phyloP scores from a whole-genome alignment of 2,113 vertebrate genomes.

The Sylvicapra grimmia region DNA sequence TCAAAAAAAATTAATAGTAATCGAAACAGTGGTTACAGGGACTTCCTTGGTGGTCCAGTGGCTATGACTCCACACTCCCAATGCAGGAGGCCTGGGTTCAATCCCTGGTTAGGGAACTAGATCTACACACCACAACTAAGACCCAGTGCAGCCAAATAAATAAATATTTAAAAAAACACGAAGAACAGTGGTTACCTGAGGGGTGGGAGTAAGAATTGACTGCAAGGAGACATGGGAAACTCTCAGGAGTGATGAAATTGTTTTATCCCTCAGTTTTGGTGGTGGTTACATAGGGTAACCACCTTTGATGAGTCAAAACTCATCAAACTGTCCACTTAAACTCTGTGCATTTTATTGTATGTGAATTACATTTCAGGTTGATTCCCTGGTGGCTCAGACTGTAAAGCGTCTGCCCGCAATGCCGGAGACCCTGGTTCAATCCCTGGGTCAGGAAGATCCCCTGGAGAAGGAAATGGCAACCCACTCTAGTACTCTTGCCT shows the following conservation, averaged over 20 bases:
- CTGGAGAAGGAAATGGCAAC: no score
- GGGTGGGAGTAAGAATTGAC: background rate
- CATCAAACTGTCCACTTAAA: background rate
- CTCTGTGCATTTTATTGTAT: background rate
- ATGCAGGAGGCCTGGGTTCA: background rate
- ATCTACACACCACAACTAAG: background rate
- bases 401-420: no score
- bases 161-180: background rate
- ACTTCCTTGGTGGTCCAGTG: background rate
- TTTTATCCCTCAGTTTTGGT: background rate
- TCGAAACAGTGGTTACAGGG: background rate
- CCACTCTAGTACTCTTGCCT: no score
- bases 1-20: background rate
- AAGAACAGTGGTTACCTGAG: background rate
- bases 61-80: background rate
- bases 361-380: background rate
- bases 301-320: background rate
- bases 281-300: background rate
- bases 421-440: no score
- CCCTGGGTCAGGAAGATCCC: no score
- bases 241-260: background rate
- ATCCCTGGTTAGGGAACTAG: background rate
- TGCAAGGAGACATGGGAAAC: background rate
- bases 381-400: no score
- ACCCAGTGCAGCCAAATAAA: background rate